Evolutionary conservation across 1,140 invertebrate genomes (phyloP), one percentile per base, ranked within the genome.

Genomic region (Phortica variegata): DNA sequence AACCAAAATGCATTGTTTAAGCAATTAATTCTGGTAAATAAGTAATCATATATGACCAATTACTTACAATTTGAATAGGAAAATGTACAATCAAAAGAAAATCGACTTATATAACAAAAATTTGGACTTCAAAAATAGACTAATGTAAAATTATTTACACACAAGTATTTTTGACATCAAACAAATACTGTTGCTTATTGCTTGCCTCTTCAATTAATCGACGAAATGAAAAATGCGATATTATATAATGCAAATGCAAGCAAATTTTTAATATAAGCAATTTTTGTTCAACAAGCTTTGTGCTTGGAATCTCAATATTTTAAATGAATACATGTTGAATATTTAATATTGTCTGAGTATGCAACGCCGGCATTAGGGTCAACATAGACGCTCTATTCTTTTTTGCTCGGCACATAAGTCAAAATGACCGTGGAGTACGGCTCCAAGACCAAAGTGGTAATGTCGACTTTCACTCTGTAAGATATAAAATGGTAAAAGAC

Each of bases 381-480:
- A 13, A 26, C 32, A 19, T 3, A 21, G 13, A 40, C 23, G 41
- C 8, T 9, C 9, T 10, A 20, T 17, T 23, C 3, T 13, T 44
- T 65, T 68, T 65, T 60, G 10, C 61, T 56, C 12, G 78, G 78
- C 13, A 79, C 78, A 57, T 80, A 81, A 21, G 77, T 77, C 16
- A 81, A 60, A 21, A 81, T 72, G n/a, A 78, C 68, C 18, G 77
- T 75, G 15, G 80, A 76, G 42, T 76, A 73, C 4, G 78, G 58
- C 0, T 78, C 56, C 20, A 81, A 54, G 20, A 65, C 52, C 38
- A 81, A 54, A 1, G 63, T 54, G 20, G 58, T 50, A 1, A 68
- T 60, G 20, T 47, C 26, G 16, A 69, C 60, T 41, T 76, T 77
- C 6, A 51, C 41, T 20, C 66, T 76, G 52, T 23, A 71, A 66